Evolutionary conservation across 2,113 vertebrate genomes (phyloP).

Genomic region (Oreochromis spilurus): DNA sequence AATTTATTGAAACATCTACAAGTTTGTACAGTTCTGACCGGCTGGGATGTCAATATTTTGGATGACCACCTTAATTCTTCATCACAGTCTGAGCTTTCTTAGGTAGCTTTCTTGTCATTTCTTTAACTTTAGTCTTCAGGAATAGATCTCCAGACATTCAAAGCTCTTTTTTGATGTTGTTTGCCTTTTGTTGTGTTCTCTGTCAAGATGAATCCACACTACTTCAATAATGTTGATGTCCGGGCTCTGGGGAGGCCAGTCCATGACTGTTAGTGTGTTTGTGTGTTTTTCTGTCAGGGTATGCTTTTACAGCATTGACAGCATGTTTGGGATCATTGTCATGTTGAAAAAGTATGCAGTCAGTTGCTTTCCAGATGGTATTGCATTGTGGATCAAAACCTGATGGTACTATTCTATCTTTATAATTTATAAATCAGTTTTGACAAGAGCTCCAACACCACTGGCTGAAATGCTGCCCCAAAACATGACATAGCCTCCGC

Average conservation of each 20-base stretch:
- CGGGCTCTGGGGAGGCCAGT: rapidly evolving
- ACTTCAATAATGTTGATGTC: not conserved
- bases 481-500: not conserved
- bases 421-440: not conserved
- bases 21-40: not conserved
- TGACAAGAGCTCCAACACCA: not conserved
- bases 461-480: rapidly evolving
- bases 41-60: no score
- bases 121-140: no score
- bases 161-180: no score
- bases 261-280: not conserved
- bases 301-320: not conserved
- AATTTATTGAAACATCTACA: not conserved
- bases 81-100: no score
- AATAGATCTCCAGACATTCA: no score
- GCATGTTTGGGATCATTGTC: not conserved
- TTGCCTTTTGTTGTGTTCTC: no score
- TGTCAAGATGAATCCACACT: no score
- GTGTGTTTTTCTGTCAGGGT: not conserved
- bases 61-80: no score
- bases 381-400: not conserved
- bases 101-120: no score
- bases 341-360: not conserved
- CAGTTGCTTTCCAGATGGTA: not conserved
- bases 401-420: not conserved